Percentiles rank a stretch among this genome's conserved stretches.
These are phyloP conservation scores for zebrafish (Danio rerio) DNA, from an alignment of 2,113 vertebrate genomes.

Conservation along the genomic window GRCz12tu NC_133195.1:16037001-16037500, in stretches of 20 bases:
- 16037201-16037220: slow-evolving; percentile 63
- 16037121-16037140: slow-evolving; percentile 19
- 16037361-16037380: not conserved
- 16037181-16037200: not conserved
- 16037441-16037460: not conserved
- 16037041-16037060: slow-evolving; percentile 14
- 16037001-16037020: slow-evolving; percentile 7
- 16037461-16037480: not conserved
- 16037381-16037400: not conserved
- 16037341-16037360: slow-evolving; percentile 1
- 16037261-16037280: slow-evolving; percentile 64
- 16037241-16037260: slow-evolving; percentile 29
- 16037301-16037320: not conserved
- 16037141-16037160: slow-evolving; percentile 43
- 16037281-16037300: slow-evolving; percentile 64
- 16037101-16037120: not conserved
- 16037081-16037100: not conserved
- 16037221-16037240: slow-evolving; percentile 35
- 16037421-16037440: too few species aligned
- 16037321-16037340: not conserved
- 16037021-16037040: slow-evolving; percentile 20
- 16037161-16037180: slow-evolving; percentile 7
- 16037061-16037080: slow-evolving; percentile 31
- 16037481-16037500: not conserved
- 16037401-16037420: not conserved